phyloP scores from a whole-genome alignment of 2,888 invertebrate species.

The Lissonota sp. region DNA sequence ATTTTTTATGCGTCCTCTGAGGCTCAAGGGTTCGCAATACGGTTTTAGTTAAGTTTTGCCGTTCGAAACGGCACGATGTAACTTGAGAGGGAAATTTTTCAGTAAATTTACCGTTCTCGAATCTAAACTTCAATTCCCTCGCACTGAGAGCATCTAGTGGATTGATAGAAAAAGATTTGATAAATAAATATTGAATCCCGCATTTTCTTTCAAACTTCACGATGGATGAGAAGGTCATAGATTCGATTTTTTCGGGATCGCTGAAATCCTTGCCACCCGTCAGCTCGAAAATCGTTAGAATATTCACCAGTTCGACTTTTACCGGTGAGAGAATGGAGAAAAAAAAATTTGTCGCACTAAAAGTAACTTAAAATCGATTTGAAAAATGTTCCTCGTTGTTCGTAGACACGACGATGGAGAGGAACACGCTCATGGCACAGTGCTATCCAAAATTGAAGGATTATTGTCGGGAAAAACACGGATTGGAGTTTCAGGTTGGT shows the following conservation, averaged over 20 bases:
- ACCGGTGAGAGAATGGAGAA: constrained; percentile 88
- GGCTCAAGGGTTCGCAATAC: background rate
- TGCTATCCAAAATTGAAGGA: constrained; percentile 98
- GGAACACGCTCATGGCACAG: constrained; percentile 98
- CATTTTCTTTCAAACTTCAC: constrained; percentile 26
- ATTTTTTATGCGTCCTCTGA: constrained; percentile 15
- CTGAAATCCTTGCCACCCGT: constrained; percentile 96
- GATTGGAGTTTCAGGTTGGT: constrained; percentile 97
- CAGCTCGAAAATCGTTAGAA: constrained; percentile 98
- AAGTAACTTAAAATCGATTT: constrained; percentile 8
- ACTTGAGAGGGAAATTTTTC: constrained; percentile 1
- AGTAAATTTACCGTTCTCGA: too few relatives aligned
- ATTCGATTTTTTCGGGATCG: constrained; percentile 95
- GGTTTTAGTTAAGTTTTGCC: constrained; percentile 35
- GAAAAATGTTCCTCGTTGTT: constrained; percentile 8
- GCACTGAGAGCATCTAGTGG: too few relatives aligned
- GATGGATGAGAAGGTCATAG: constrained; percentile 96
- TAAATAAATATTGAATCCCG: background rate
- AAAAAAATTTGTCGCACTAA: background rate
- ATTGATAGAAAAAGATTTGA: background rate
- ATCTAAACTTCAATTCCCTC: background rate
- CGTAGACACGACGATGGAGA: constrained; percentile 97
- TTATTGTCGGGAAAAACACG: constrained; percentile 98
- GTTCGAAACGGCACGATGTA: constrained; percentile 52
- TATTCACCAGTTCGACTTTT: constrained; percentile 99